Percentiles rank a stretch among this genome's conserved stretches.
These are phyloP conservation scores for Drosophila takahashii DNA, from an alignment of 1,140 invertebrate genomes.

Conservation along the genomic window DNA sequence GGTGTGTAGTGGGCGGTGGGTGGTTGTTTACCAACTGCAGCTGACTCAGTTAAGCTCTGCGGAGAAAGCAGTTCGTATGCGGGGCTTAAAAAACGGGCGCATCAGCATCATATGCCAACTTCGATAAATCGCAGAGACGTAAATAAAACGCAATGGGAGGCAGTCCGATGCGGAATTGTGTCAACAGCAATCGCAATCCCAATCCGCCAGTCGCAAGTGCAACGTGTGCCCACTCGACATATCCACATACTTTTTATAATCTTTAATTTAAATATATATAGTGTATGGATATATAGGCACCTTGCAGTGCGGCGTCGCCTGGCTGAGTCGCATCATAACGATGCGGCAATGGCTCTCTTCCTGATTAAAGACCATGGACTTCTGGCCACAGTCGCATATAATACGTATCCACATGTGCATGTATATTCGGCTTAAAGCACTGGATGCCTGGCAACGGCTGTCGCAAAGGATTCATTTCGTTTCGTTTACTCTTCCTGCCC, in stretches of 20 bases:
- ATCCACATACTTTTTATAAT: slow-evolving; percentile 12
- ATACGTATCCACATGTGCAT: background rate
- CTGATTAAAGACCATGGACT: slow-evolving; percentile 47
- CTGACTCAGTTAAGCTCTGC: slow-evolving; percentile 61
- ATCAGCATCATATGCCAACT: slow-evolving; percentile 49
- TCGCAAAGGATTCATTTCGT: slow-evolving; percentile 26
- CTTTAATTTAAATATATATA: slow-evolving; percentile 60
- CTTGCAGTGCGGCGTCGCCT: slow-evolving; percentile 9
- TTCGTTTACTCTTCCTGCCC: slow-evolving; percentile 13
- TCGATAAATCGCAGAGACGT: slow-evolving; percentile 63
- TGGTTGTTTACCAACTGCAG: slow-evolving; percentile 11
- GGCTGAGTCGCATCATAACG: slow-evolving; percentile 49
- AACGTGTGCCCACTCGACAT: slow-evolving; percentile 10
- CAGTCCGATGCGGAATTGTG: slow-evolving; percentile 62
- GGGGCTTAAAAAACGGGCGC: slow-evolving; percentile 50
- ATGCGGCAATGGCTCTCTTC: slow-evolving; percentile 51
- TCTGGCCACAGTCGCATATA: background rate
- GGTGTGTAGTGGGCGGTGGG: background rate
- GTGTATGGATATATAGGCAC: background rate
- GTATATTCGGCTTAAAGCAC: slow-evolving; percentile 19
- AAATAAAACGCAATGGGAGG: slow-evolving; percentile 67
- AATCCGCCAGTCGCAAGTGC: slow-evolving; percentile 13
- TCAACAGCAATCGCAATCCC: slow-evolving; percentile 58
- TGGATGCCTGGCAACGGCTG: slow-evolving; percentile 28
- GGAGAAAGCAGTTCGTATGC: slow-evolving; percentile 30